These are phyloP conservation scores for Eupeodes latifasciatus DNA, from an alignment of 2,888 invertebrate species.

Conservation along the genomic window DNA sequence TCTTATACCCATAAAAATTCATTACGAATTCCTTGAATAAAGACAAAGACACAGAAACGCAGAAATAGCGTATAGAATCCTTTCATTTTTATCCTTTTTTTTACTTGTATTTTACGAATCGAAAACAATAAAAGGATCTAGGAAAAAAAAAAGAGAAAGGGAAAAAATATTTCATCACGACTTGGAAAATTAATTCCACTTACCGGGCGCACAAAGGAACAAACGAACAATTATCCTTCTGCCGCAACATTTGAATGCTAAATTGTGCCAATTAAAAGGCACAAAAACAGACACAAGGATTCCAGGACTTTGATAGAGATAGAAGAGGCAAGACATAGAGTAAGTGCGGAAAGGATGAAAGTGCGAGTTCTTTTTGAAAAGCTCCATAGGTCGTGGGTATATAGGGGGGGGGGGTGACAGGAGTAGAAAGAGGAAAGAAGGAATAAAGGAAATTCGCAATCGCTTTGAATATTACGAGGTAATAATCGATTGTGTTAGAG, in stretches of 20 bases:
- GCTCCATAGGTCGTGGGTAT: neutral
- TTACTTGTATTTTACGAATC: neutral
- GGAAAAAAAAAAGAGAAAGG: constrained; percentile 1
- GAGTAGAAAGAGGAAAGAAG: neutral
- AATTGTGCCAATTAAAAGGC: constrained; percentile 74
- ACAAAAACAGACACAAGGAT: constrained; percentile 59
- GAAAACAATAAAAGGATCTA: constrained; percentile 3
- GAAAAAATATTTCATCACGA: constrained; percentile 62
- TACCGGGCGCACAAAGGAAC: constrained; percentile 59
- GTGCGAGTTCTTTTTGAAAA: neutral
- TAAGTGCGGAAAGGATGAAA: neutral
- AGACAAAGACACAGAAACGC: neutral
- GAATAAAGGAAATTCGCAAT: constrained; percentile 56
- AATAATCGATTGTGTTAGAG: constrained; percentile 70
- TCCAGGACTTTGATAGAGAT: constrained; percentile 30
- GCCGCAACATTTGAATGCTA: constrained; percentile 76
- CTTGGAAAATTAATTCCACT: constrained; percentile 60
- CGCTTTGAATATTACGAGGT: constrained; percentile 70
- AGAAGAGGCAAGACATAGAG: neutral
- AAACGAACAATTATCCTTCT: constrained; percentile 74
- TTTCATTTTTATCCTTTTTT: neutral
- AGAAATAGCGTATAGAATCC: neutral
- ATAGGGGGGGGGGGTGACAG: neutral
- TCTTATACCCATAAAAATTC: constrained; percentile 52
- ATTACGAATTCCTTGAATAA: constrained; percentile 40